Conservation (phyloP, 35 echinoderm and acorn worm species). For the Diadema setosum region DNA sequence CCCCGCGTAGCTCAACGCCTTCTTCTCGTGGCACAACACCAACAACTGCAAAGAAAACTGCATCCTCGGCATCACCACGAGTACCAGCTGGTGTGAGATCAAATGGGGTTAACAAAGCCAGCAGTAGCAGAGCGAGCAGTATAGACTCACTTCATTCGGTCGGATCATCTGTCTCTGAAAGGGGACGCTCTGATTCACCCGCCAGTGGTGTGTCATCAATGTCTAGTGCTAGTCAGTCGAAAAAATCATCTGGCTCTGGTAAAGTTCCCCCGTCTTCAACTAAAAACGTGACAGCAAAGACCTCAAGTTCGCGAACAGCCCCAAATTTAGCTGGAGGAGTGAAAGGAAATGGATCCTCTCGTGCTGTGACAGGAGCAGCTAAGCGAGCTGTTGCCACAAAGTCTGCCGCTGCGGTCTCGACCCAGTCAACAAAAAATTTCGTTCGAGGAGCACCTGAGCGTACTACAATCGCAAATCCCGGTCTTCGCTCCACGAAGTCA, state of each 20-base stretch:
- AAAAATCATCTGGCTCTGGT: neutral
- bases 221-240: neutral
- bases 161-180: neutral
- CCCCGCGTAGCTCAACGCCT: neutral
- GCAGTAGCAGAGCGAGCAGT: neutral
- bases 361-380: neutral
- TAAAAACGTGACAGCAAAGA: neutral
- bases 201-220: constrained; percentile 41
- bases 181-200: constrained; percentile 27
- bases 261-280: neutral
- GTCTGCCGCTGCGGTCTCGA: neutral
- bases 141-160: neutral
- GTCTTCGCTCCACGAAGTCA: neutral
- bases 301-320: neutral
- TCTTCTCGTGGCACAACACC: neutral
- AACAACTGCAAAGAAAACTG: neutral
- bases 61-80: neutral
- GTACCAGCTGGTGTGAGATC: neutral
- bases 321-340: neutral
- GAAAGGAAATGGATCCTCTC: neutral
- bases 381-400: neutral
- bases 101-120: neutral
- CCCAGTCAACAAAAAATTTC: neutral
- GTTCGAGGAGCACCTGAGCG: neutral
- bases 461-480: neutral